These are phyloP conservation scores for Nephrocerus scutellatus DNA, from an alignment of 2,888 invertebrate genomes.

Conservation along the genomic window DNA sequence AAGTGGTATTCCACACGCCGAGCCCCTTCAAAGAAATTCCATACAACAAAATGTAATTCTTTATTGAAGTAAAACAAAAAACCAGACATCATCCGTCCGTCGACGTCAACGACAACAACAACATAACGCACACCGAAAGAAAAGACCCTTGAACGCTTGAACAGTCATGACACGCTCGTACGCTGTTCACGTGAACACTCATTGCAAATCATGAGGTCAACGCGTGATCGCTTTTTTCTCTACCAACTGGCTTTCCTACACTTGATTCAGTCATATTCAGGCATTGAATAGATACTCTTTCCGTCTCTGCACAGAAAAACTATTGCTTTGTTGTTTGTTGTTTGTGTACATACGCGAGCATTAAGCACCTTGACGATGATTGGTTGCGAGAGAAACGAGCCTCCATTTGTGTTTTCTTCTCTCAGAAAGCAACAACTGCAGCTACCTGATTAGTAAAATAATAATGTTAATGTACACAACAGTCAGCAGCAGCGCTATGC, in stretches of 20 bases:
- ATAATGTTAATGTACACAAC: too few species aligned
- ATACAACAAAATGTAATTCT: conserved; percentile 26
- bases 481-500: too few species aligned
- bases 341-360: conserved; percentile 7
- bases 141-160: conserved; percentile 19
- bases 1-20: too few species aligned
- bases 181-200: conserved; percentile 56
- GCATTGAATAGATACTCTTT: too few species aligned
- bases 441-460: too few species aligned
- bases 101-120: conserved; percentile 10
- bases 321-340: too few species aligned
- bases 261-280: background rate
- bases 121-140: conserved; percentile 6
- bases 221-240: conserved; percentile 54
- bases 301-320: conserved; percentile 10
- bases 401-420: conserved; percentile 57
- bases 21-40: too few species aligned
- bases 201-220: conserved; percentile 67
- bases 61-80: conserved; percentile 7
- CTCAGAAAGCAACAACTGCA: too few species aligned
- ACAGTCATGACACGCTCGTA: conserved; percentile 33
- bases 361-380: conserved; percentile 45
- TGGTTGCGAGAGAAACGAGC: conserved; percentile 62
- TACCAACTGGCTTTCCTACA: conserved; percentile 4
- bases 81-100: conserved; percentile 8